Conservation (phyloP, 2,888 invertebrate genomes). For the Ernsta delagoae region DNA sequence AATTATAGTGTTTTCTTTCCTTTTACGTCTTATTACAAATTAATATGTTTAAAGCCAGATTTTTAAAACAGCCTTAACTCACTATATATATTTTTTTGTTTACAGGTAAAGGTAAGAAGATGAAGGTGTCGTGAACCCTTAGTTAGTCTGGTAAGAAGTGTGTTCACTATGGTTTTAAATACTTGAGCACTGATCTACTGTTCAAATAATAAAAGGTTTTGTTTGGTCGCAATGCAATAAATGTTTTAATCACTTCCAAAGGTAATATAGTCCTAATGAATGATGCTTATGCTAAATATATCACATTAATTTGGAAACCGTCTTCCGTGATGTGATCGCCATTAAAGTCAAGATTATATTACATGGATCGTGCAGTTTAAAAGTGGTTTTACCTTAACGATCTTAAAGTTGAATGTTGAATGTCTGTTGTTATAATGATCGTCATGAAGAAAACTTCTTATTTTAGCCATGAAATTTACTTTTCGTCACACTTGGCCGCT, state of each 20-base stretch:
- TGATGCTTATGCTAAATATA: slow-evolving; percentile 5
- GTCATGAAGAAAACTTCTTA: slow-evolving; percentile 24
- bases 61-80: too few species aligned
- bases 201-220: background rate
- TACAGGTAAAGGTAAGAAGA: slow-evolving; percentile 76
- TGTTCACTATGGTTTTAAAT: background rate
- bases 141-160: slow-evolving; percentile 16
- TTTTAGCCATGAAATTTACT: slow-evolving; percentile 19
- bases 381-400: background rate
- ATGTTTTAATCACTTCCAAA: slow-evolving; percentile 4
- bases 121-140: background rate
- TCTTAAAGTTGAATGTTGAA: background rate
- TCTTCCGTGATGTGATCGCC: slow-evolving; percentile 5
- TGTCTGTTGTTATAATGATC: background rate
- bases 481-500: slow-evolving; percentile 18
- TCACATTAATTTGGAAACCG: slow-evolving; percentile 5
- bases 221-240: background rate
- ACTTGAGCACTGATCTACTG: too few species aligned
- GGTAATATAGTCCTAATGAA: background rate
- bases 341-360: background rate
- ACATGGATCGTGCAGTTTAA: background rate
- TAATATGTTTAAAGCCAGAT: too few species aligned
- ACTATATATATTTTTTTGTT: slow-evolving; percentile 40
- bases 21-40: too few species aligned
- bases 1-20: too few species aligned